A percentile compares a stretch with the other conserved stretches of the same genome.
Conservation (phyloP, 2,797 vertebrate species). For the Sebastes vulpes region DNA sequence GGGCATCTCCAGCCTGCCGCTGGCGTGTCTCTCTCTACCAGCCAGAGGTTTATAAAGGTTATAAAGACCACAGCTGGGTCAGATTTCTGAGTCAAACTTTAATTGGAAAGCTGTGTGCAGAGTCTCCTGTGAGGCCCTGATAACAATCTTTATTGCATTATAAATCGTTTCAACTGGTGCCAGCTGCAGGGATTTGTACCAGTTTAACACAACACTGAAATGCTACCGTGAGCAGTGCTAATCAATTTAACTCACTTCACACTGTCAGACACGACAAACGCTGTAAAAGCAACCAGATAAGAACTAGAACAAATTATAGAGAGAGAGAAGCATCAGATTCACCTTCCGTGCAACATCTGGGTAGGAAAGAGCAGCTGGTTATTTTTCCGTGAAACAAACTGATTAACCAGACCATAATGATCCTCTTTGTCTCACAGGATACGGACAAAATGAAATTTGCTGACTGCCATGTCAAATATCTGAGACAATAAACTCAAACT, state of each 20-base stretch:
- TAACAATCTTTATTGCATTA: not conserved
- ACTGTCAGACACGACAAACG: slow-evolving; percentile 6
- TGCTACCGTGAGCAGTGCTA: not conserved
- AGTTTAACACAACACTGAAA: not conserved
- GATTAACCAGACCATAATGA: not conserved
- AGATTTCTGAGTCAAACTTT: not conserved
- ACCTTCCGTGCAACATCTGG: not conserved
- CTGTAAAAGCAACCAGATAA: not conserved
- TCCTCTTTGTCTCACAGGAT: not conserved
- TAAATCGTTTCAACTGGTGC: not conserved
- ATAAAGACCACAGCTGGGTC: not conserved
- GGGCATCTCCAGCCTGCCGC: not conserved
- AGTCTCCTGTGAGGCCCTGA: slow-evolving; percentile 3
- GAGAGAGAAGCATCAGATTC: slow-evolving; percentile 13
- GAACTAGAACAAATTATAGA: slow-evolving; percentile 18
- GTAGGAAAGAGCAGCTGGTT: not conserved
- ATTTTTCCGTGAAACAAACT: not conserved
- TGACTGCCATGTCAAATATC: slow-evolving; percentile 2
- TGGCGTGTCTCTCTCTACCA: not conserved
- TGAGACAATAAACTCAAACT: slow-evolving; percentile 6
- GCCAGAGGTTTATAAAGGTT: not conserved
- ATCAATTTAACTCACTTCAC: not conserved
- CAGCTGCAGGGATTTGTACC: not conserved
- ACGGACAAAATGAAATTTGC: not conserved
- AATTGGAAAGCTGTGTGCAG: slow-evolving; percentile 1